These are phyloP conservation scores for Centropristis striata DNA, from an alignment of 2,113 vertebrate genomes.

Conservation along the genomic window DNA sequence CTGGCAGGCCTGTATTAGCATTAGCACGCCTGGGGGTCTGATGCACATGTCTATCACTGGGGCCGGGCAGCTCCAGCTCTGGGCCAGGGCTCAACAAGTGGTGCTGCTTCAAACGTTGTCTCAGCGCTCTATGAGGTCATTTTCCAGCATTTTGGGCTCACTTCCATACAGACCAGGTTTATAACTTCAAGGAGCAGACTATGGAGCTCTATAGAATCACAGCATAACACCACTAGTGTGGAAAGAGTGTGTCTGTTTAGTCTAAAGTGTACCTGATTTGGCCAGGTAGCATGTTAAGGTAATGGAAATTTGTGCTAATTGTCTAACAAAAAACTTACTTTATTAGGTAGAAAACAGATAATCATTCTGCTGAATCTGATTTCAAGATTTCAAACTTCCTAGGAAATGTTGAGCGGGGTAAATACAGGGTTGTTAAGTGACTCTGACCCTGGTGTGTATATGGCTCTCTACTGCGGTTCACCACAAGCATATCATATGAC, in stretches of 20 bases:
- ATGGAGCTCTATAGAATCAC: slow-evolving; percentile 10
- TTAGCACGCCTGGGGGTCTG: slow-evolving; percentile 50
- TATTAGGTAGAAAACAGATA: too few relatives aligned
- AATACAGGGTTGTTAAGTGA: slow-evolving; percentile 65
- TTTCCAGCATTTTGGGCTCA: slow-evolving; percentile 18
- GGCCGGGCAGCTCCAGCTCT: slow-evolving; percentile 10
- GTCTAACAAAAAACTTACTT: background rate
- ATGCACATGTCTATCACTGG: slow-evolving; percentile 41
- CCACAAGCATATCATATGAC: slow-evolving; percentile 81
- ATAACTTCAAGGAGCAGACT: background rate
- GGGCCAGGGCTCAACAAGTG: slow-evolving; percentile 1
- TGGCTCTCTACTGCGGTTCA: slow-evolving; percentile 75
- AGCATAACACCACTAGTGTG: background rate
- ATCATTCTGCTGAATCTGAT: background rate
- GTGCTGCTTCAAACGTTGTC: background rate
- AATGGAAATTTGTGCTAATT: slow-evolving; percentile 5
- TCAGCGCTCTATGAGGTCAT: slow-evolving; percentile 29
- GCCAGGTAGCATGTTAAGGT: background rate
- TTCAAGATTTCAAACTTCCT: slow-evolving; percentile 11
- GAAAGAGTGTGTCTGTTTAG: background rate
- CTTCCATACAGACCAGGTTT: background rate
- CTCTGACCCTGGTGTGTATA: slow-evolving; percentile 56
- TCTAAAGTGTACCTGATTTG: background rate
- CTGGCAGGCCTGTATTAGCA: slow-evolving; percentile 50
- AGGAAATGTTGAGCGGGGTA: slow-evolving; percentile 50